Evolutionary conservation across 2,113 vertebrate genomes (phyloP).

Genomic region (Brachyhypopomus occidentalis): DNA sequence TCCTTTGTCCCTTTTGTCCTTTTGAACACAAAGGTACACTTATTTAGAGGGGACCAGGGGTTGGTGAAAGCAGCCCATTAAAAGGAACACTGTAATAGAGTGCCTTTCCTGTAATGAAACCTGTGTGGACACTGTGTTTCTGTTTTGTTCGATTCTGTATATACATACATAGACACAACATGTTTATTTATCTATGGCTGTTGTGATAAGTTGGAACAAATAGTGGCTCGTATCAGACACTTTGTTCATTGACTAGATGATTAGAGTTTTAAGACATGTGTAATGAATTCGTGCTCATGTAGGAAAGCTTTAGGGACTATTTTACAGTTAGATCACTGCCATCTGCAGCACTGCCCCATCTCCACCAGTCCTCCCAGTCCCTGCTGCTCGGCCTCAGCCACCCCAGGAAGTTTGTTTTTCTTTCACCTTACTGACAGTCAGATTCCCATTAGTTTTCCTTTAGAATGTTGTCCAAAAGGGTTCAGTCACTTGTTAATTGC

Average conservation of each 20-base stretch:
- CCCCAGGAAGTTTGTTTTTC: conserved; percentile 1
- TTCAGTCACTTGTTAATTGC: conserved; percentile 30
- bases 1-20: conserved; percentile 34
- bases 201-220: too few relatives aligned
- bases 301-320: background rate
- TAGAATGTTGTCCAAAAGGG: conserved; percentile 20
- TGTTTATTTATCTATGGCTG: background rate
- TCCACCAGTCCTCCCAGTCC: background rate
- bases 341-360: background rate
- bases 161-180: too few relatives aligned
- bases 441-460: background rate
- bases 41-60: conserved; percentile 22
- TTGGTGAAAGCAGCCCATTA: background rate
- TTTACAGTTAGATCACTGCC: background rate
- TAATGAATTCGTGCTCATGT: background rate
- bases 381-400: background rate
- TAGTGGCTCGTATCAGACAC: too few relatives aligned
- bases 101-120: background rate
- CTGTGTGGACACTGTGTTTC: background rate
- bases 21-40: conserved; percentile 32
- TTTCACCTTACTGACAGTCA: conserved; percentile 12
- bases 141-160: background rate
- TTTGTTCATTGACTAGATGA: too few relatives aligned
- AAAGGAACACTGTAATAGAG: background rate
- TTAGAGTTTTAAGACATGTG: too few relatives aligned